Conservation (phyloP, 2,113 vertebrate species). For the Meriones unguiculatus region DNA sequence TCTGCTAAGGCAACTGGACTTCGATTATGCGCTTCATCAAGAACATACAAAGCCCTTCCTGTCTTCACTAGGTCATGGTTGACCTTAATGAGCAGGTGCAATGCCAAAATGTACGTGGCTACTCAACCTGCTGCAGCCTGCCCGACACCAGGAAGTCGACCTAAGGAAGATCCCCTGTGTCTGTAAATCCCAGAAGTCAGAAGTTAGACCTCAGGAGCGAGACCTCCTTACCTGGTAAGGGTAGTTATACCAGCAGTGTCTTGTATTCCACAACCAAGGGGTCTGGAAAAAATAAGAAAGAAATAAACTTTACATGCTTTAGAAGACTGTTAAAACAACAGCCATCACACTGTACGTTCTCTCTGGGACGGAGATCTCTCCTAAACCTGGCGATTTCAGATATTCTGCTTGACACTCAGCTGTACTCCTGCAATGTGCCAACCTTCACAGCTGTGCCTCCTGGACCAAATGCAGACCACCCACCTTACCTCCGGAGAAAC, state of each 20-base stretch:
- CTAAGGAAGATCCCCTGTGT: not conserved
- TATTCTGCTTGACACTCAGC: not conserved
- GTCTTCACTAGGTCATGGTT: not conserved
- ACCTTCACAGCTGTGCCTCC: not conserved
- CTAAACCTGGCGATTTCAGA: not conserved
- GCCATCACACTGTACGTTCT: not conserved
- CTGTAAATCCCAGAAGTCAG: not conserved
- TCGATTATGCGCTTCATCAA: not conserved
- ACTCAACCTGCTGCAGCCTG: not conserved
- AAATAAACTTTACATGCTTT: constrained; percentile 30
- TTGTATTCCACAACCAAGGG: constrained; percentile 97
- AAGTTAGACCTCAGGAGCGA: no score
- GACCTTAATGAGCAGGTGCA: not conserved
- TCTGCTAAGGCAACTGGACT: not conserved
- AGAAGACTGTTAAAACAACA: constrained; percentile 11
- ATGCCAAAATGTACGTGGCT: not conserved
- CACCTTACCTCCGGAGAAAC: not conserved
- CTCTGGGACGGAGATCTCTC: not conserved
- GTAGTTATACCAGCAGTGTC: constrained; percentile 98
- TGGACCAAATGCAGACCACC: not conserved
- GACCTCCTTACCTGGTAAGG: constrained; percentile 94
- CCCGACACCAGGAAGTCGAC: not conserved
- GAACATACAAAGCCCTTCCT: not conserved
- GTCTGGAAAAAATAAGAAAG: constrained; percentile 86
- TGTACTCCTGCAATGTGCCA: not conserved